These are phyloP conservation scores for Neomorphus geoffroyi DNA, from an alignment of 2,797 vertebrate genomes.

Conservation along the genomic window DNA sequence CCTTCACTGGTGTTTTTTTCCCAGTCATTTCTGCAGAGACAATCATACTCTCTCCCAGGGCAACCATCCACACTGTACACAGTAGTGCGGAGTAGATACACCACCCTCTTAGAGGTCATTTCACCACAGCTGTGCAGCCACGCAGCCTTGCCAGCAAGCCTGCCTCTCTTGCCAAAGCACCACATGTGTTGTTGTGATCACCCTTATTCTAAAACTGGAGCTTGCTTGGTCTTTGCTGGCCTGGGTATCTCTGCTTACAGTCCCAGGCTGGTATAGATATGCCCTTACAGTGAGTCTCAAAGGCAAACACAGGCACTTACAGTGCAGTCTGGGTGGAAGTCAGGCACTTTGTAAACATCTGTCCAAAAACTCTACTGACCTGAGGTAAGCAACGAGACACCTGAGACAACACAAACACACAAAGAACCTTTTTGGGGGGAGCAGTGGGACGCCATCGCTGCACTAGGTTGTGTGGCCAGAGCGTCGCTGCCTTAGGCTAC, in stretches of 20 bases:
- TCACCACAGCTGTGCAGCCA: background rate
- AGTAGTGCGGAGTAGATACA: background rate
- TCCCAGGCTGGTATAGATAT: background rate
- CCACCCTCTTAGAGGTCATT: background rate
- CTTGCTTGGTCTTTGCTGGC: background rate
- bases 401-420: background rate
- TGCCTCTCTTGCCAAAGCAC: background rate
- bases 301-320: background rate
- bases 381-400: background rate
- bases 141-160: background rate
- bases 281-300: background rate
- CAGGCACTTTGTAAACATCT: background rate
- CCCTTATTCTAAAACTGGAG: background rate
- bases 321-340: background rate
- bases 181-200: background rate
- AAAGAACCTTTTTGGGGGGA: background rate
- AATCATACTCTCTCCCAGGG: background rate
- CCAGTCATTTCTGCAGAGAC: background rate
- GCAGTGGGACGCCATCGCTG: background rate
- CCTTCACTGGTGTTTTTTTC: background rate
- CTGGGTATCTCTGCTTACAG: background rate
- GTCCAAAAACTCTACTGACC: background rate
- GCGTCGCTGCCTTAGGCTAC: background rate
- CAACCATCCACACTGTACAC: background rate
- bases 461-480: background rate